These are phyloP conservation scores for Agonum fuliginosum DNA, from an alignment of 2,888 invertebrate species.

Conservation along the genomic window DNA sequence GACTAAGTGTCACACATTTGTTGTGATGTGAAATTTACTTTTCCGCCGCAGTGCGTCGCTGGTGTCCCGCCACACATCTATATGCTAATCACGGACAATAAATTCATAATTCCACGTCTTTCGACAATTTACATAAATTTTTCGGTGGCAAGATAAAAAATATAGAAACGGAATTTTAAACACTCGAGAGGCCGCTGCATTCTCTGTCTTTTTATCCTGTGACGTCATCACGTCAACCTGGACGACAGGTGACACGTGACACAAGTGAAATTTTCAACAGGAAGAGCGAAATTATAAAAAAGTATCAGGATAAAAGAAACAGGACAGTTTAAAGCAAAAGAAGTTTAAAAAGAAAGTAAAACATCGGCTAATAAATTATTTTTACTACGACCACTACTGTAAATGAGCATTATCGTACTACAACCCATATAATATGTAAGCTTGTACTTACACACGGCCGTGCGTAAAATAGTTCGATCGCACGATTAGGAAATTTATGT, in stretches of 20 bases:
- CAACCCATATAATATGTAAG: too few relatives aligned
- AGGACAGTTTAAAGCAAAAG: not conserved
- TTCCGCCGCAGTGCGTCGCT: conserved; percentile 1
- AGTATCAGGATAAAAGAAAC: not conserved
- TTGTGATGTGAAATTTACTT: not conserved
- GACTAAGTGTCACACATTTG: too few relatives aligned
- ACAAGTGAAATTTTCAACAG: not conserved
- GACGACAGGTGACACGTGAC: conserved; percentile 21
- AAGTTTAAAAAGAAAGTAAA: too few relatives aligned
- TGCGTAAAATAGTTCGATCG: too few relatives aligned
- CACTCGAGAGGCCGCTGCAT: conserved; percentile 13
- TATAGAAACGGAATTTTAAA: conserved; percentile 53
- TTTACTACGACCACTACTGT: too few relatives aligned
- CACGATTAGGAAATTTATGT: too few relatives aligned
- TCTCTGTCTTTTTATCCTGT: not conserved
- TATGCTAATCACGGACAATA: conserved; percentile 57
- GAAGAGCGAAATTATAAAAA: not conserved
- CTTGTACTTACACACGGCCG: too few relatives aligned
- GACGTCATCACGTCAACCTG: not conserved
- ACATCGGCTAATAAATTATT: too few relatives aligned
- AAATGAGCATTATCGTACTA: too few relatives aligned
- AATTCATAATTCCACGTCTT: conserved; percentile 52
- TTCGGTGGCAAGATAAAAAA: conserved; percentile 45
- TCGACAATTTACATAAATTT: conserved; percentile 54
- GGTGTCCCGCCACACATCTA: conserved; percentile 53